Conservation (phyloP, 64 coral and sea anemone genomes). For the Catalaphyllia jardinei region DNA sequence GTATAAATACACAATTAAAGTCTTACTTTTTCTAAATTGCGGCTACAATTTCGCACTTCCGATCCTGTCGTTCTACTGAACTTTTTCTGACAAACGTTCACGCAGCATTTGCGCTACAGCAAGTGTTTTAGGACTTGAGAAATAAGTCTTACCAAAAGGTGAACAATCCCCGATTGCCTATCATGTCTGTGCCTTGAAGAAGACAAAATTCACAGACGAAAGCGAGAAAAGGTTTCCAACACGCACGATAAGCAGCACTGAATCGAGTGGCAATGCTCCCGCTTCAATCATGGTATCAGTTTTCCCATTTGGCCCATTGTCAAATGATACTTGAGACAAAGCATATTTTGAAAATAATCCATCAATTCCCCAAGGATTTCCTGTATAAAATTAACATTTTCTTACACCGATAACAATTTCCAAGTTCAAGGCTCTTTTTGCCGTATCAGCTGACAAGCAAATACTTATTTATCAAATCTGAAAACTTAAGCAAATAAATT, state of each 20-base stretch:
- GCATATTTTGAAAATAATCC: not conserved
- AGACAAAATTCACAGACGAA: not conserved
- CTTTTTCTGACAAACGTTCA: not conserved
- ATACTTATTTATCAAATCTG: too few relatives aligned
- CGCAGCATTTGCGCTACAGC: not conserved
- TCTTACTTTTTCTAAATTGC: not conserved
- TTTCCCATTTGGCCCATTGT: constrained; percentile 31
- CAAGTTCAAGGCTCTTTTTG: too few relatives aligned
- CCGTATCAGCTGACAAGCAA: too few relatives aligned
- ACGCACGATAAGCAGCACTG: not conserved
- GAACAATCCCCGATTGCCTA: not conserved
- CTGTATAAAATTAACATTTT: not conserved
- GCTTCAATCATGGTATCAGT: constrained; percentile 4
- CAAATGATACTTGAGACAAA: constrained; percentile 38
- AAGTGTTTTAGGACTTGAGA: not conserved
- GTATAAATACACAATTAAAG: not conserved
- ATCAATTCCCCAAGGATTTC: constrained; percentile 11
- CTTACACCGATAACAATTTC: too few relatives aligned
- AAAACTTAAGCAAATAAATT: too few relatives aligned
- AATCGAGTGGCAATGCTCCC: not conserved
- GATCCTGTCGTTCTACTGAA: not conserved
- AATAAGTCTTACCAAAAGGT: not conserved
- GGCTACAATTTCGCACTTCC: not conserved
- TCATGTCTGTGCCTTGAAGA: not conserved
- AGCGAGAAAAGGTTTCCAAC: not conserved